Conservation (phyloP, 1,140 invertebrate species). For the Reticulitermes speratus region DNA sequence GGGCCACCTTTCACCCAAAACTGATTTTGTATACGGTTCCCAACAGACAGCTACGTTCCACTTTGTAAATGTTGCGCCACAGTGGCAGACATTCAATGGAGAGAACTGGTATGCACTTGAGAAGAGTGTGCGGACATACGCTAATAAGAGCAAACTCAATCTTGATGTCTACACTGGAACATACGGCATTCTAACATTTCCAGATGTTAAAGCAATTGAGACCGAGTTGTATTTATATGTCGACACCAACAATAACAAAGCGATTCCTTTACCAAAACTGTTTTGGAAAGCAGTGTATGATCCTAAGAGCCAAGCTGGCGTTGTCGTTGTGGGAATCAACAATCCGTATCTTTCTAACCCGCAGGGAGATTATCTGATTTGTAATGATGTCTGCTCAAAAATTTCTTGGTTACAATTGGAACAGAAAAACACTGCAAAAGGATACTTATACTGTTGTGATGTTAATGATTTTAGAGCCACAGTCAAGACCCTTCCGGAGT, state of each 20-base stretch:
- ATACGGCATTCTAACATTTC: conserved; percentile 40
- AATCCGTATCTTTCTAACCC: conserved; percentile 55
- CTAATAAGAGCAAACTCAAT: background rate
- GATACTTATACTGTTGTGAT: conserved; percentile 65
- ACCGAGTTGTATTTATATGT: conserved; percentile 51
- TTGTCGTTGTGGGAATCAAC: conserved; percentile 62
- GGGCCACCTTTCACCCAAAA: conserved; percentile 50
- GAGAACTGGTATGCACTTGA: conserved; percentile 50
- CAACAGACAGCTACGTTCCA: conserved; percentile 48
- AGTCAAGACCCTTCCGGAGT: conserved; percentile 52
- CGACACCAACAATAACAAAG: conserved; percentile 46
- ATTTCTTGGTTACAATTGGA: conserved; percentile 57
- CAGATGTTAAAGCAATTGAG: conserved; percentile 42
- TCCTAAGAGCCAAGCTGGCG: conserved; percentile 49
- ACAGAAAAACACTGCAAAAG: conserved; percentile 52
- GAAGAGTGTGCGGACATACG: conserved; percentile 20
- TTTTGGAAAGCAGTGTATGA: conserved; percentile 65
- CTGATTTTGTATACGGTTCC: conserved; percentile 45
- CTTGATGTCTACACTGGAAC: conserved; percentile 43
- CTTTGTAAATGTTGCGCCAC: conserved; percentile 49
- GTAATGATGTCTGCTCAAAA: conserved; percentile 50
- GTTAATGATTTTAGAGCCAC: conserved; percentile 57
- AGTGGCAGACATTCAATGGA: conserved; percentile 51
- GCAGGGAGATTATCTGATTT: conserved; percentile 1
- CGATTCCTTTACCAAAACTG: conserved; percentile 56